Base-by-base conservation (phyloP, 2,797 vertebrate genomes). In the Arremon brunneinucha region DNA sequence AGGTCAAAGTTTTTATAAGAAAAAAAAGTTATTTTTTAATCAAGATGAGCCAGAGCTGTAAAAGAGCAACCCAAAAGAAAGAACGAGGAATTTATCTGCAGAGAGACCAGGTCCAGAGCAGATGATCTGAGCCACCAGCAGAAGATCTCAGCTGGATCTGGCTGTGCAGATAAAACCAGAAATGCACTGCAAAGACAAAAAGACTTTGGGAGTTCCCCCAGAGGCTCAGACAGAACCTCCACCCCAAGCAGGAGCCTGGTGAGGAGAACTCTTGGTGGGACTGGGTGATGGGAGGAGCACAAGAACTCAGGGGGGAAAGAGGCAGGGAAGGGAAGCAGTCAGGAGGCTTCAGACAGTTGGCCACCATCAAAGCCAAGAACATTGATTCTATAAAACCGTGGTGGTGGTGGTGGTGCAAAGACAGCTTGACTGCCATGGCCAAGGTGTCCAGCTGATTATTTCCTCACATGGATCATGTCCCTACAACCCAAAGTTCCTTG, bases 361-460 rank as follows among this genome's bases (percentile, higher is more conserved):
- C 34, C 41, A 75, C 30, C 70, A 37, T 8, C 57, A 34, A 60
- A 70, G 34, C 6, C 60, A 77, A 52, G 43, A 56, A 10, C 20
- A 32, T 0, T 13, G 8, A 68, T 39, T 49, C 52, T 27, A 12
- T 14, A 18, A 24, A 76, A 62, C 0, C 39, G n/a, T n/a, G n/a
- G 39, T 39, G 13, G 4, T 13, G 13, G 7, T 49, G 50, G 27
- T 27, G 32, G 32, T 43, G n/a, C 62, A 47, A 59, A 19, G n/a
- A 52, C 16, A 87, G n/a, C 16, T 49, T 22, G 2, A 83, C 1
- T 46, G 44, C 7, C 30, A 16, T 8, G 59, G 76, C 6, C 72
- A 63, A 60, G 6, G 28, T 49, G 41, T 19, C 18, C 60, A 67
- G 56, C 15, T 78, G 55, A 69, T 55, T 21, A 16, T 43, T 64